Percentiles rank a stretch among this genome's conserved stretches.
Conservation (phyloP, 1,140 invertebrate genomes). For the Amyelois transitella region DNA sequence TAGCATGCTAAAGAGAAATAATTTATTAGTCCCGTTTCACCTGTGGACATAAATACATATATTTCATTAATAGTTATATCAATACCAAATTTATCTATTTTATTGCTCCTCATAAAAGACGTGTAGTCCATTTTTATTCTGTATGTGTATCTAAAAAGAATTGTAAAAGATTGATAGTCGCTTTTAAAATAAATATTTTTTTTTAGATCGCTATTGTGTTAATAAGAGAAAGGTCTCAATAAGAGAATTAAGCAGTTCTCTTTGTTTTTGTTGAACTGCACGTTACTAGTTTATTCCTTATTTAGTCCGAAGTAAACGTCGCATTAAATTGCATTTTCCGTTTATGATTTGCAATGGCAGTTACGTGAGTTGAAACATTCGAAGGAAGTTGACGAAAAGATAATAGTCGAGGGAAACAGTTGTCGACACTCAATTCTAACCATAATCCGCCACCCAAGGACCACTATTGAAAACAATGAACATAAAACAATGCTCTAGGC, state of each 20-base stretch:
- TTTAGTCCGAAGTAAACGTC: not conserved
- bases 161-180: too few relatives aligned
- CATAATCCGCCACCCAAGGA: conserved; percentile 54
- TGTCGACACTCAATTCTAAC: not conserved
- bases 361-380: not conserved
- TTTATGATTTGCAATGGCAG: not conserved
- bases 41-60: conserved; percentile 4
- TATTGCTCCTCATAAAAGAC: too few relatives aligned
- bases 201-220: too few relatives aligned
- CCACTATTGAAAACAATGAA: conserved; percentile 55
- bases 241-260: too few relatives aligned
- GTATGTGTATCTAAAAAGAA: too few relatives aligned
- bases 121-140: too few relatives aligned
- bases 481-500: conserved; percentile 49
- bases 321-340: not conserved
- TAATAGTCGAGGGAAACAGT: not conserved
- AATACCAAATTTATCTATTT: too few relatives aligned
- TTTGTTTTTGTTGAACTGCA: not conserved
- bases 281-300: not conserved
- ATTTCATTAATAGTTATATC: too few relatives aligned
- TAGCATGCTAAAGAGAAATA: conserved; percentile 29
- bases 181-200: too few relatives aligned
- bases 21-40: not conserved
- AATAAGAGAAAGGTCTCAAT: too few relatives aligned
- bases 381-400: not conserved